Base-by-base conservation (phyloP, 2,113 vertebrate genomes). In the Paracanthobrama guichenoti region DNA sequence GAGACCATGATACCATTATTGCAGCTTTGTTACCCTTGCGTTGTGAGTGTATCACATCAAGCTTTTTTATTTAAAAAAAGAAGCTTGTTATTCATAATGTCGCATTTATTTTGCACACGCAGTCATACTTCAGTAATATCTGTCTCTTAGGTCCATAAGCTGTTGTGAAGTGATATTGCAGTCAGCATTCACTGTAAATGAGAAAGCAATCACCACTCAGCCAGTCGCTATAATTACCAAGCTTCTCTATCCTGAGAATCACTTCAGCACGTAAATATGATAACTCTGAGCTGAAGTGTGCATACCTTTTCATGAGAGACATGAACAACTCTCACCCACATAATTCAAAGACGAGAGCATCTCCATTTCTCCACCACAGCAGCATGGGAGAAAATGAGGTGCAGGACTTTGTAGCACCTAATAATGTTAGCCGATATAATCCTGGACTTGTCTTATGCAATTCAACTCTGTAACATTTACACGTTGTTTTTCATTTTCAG, bases 161-260 rank as follows among this genome's bases (percentile, higher is more conserved):
- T 48, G 39, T n/a, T 72, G 24, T 66, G 67, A 71, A 80, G 67
- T 18, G 59, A 53, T 53, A 24, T 35, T 76, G 42, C 69, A 79
- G 16, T 35, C 75, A 69, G n/a, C 39, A 67, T 82, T 72, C 39
- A 20, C 42, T 12, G 35, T 69, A 53, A 83, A 85, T 59, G 76
- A 28, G 82, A 83, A 84, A 84, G 57, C 31, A 83, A 87, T 83
- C 28, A 79, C 44, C 74, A 66, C 86, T 67, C 74, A 74, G n/a
- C 24, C 50, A 8, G 46, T 46, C 13, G 48, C 31, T 42, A 18
- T 82, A 85, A 87, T 85, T 85, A 83, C 64, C 20, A 10, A 28
- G 60, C 74, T 57, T 55, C 62, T 85, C 80, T 83, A 53, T 83
- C 74, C 84, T 26, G 84, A 80, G 50, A 59, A 83, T 79, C 84